Conservation (phyloP, 2,113 vertebrate genomes). For the Forbesichthys papilliferus region DNA sequence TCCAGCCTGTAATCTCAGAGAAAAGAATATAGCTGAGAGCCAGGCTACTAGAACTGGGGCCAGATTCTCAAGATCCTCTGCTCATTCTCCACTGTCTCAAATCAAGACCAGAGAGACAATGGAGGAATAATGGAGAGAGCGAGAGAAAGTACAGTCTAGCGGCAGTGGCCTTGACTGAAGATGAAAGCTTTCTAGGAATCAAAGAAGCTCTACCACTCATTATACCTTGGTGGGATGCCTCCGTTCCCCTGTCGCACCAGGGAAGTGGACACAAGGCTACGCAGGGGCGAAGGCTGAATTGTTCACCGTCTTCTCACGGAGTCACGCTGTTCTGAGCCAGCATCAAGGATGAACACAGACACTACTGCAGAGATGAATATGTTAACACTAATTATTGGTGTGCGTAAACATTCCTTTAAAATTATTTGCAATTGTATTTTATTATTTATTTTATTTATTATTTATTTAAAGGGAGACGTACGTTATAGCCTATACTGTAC, state of each 20-base stretch:
- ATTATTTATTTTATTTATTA: no score
- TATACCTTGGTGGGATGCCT: slow-evolving; percentile 66
- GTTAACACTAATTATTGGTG: no score
- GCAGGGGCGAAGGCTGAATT: slow-evolving; percentile 33
- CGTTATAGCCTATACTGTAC: neutral
- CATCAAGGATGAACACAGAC: neutral
- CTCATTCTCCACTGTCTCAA: slow-evolving; percentile 57
- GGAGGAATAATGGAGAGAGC: slow-evolving; percentile 38
- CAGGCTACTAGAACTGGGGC: slow-evolving; percentile 13
- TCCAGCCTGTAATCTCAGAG: no score
- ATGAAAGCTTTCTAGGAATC: slow-evolving; percentile 72
- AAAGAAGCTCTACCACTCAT: slow-evolving; percentile 69
- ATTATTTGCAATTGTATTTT: no score
- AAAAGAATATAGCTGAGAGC: no score
- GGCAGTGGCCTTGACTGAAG: slow-evolving; percentile 67
- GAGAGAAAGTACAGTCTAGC: slow-evolving; percentile 59
- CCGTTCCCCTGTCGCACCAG: slow-evolving; percentile 31
- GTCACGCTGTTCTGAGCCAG: slow-evolving; percentile 8
- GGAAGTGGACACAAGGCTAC: slow-evolving; percentile 23
- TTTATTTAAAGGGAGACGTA: no score
- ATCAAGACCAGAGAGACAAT: slow-evolving; percentile 70
- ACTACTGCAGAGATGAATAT: no score
- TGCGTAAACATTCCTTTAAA: no score
- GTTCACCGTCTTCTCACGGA: neutral
- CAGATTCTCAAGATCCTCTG: slow-evolving; percentile 55